Percentiles rank a stretch among this genome's conserved stretches.
phyloP scores from a whole-genome alignment of 1,140 invertebrate genomes.

The Chironomus striatipennis region DNA sequence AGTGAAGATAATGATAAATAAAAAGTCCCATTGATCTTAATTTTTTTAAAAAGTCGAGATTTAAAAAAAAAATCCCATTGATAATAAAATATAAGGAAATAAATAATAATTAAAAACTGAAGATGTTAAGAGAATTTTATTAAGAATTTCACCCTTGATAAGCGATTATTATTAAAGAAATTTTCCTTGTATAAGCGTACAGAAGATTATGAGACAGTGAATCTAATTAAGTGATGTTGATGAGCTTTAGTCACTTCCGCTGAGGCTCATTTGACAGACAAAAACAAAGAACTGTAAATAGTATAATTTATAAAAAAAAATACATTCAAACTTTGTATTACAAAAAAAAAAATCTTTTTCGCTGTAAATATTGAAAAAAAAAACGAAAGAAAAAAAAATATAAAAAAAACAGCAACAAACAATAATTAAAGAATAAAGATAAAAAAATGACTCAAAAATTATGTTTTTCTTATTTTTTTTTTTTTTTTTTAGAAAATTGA shows the following conservation, averaged over 20 bases:
- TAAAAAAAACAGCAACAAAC: slow-evolving; percentile 9
- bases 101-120: too few relatives aligned
- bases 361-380: neutral
- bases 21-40: slow-evolving; percentile 13
- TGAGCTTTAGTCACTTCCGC: neutral
- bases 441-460: slow-evolving; percentile 3
- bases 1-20: neutral
- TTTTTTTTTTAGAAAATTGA: neutral
- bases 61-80: slow-evolving; percentile 4
- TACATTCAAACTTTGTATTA: neutral
- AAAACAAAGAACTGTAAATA: neutral
- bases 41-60: slow-evolving; percentile 1
- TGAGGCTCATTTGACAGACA: neutral
- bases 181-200: neutral
- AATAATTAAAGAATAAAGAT: slow-evolving; percentile 15
- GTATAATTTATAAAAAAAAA: neutral
- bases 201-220: neutral
- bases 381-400: neutral
- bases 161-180: neutral
- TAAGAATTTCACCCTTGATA: neutral
- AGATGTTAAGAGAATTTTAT: slow-evolving; percentile 11
- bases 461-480: neutral
- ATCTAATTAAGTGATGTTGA: neutral
- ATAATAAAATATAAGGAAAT: neutral
- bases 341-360: neutral